Conservation (phyloP, 2,888 invertebrate species). For the Phaedon cochleariae region DNA sequence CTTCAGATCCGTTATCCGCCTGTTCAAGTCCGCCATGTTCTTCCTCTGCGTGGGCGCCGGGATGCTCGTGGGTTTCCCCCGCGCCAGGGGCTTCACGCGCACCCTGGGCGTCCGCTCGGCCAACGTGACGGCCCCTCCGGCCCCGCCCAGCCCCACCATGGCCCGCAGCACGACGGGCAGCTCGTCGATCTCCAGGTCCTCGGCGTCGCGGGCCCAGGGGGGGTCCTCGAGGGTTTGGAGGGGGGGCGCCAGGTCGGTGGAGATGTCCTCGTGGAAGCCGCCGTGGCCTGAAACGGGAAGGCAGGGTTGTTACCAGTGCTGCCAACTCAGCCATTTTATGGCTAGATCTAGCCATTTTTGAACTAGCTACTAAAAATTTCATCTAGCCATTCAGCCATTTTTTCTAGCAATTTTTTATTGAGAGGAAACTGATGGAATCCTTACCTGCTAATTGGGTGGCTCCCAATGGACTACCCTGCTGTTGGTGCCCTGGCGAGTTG, state of each 20-base stretch:
- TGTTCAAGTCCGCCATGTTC: conserved; percentile 72
- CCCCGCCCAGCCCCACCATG: conserved; percentile 74
- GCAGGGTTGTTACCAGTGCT: too few species aligned
- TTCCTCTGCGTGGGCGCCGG: conserved; percentile 61
- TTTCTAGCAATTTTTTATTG: too few species aligned
- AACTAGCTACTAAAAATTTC: too few species aligned
- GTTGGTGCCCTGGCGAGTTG: conserved; percentile 69
- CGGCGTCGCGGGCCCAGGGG: conserved; percentile 67
- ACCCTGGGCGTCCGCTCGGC: conserved; percentile 59
- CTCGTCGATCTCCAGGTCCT: conserved; percentile 73
- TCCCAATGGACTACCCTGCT: conserved; percentile 71
- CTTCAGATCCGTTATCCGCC: conserved; percentile 76
- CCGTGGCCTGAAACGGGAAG: conserved; percentile 38
- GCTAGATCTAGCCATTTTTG: too few species aligned
- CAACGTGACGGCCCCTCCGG: conserved; percentile 51
- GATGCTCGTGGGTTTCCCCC: conserved; percentile 66
- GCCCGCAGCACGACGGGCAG: conserved; percentile 82
- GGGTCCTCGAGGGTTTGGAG: conserved; percentile 62
- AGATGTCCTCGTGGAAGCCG: conserved; percentile 57
- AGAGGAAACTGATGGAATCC: too few species aligned
- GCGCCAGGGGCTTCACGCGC: conserved; percentile 70
- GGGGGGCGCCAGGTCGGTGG: conserved; percentile 45
- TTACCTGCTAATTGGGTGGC: conserved; percentile 58
- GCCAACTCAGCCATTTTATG: too few species aligned
- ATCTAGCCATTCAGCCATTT: too few species aligned